Conservation (phyloP, 2,797 vertebrate genomes). For the Perodicticus potto region DNA sequence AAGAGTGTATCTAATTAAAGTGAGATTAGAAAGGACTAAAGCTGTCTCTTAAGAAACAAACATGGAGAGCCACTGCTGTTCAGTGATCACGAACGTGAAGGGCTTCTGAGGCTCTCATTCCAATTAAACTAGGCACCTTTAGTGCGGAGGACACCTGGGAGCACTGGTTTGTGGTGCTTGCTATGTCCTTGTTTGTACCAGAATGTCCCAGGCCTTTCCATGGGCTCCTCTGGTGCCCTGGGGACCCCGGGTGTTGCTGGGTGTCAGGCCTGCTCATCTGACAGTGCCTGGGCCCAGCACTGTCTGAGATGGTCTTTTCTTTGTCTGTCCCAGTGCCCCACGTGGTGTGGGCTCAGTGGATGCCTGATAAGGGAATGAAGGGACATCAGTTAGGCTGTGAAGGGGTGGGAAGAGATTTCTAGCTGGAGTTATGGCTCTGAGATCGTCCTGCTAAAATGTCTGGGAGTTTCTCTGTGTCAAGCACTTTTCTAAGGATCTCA, state of each 20-base stretch:
- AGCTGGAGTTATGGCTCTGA: background rate
- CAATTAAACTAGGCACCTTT: background rate
- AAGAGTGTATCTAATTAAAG: background rate
- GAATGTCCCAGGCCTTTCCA: background rate
- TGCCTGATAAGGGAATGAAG: background rate
- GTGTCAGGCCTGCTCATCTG: background rate
- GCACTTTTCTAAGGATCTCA: background rate
- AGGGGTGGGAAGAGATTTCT: background rate
- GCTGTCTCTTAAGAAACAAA: background rate
- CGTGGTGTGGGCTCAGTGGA: background rate
- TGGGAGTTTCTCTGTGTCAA: background rate
- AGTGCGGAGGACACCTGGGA: background rate
- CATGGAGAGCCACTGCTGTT: fast-evolving
- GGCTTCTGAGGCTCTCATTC: background rate
- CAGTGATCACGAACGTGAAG: fast-evolving
- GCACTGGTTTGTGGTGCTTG: fast-evolving
- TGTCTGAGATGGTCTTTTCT: background rate
- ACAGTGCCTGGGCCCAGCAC: background rate
- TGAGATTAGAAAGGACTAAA: background rate
- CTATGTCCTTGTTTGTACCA: background rate
- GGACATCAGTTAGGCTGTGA: background rate
- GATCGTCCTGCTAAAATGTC: background rate
- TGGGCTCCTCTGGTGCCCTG: background rate
- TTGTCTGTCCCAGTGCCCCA: background rate
- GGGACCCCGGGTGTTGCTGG: background rate